A percentile compares a stretch with the other conserved stretches of the same genome.
phyloP scores from a whole-genome alignment of 2,888 invertebrate genomes.

The Callinectes sapidus region DNA sequence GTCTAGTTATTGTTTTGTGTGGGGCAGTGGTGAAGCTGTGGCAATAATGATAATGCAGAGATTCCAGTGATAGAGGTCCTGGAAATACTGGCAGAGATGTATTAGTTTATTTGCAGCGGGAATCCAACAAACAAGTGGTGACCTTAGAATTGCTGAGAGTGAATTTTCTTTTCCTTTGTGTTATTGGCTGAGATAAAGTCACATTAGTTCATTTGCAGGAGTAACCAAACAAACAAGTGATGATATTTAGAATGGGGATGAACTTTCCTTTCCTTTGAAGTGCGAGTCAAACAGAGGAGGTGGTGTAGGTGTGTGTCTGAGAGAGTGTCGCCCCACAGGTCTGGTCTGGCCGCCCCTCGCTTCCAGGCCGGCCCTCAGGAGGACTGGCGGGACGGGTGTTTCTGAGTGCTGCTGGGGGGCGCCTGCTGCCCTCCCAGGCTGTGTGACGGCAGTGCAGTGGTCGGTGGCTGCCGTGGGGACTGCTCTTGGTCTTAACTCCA shows the following conservation, averaged over 20 bases:
- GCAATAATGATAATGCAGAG: too few species aligned
- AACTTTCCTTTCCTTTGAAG: too few species aligned
- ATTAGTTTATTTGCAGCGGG: too few species aligned
- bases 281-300: background rate
- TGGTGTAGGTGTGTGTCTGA: background rate
- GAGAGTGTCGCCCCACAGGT: constrained; percentile 43
- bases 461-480: background rate
- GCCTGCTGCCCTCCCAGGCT: constrained; percentile 32
- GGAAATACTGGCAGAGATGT: background rate
- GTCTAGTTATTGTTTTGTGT: too few species aligned
- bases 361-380: constrained; percentile 57
- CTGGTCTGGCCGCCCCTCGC: constrained; percentile 56
- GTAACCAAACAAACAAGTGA: too few species aligned
- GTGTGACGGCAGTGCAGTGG: background rate
- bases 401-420: constrained; percentile 46
- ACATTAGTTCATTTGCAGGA: too few species aligned
- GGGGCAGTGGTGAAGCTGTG: too few species aligned
- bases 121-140: too few species aligned
- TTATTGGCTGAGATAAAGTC: too few species aligned
- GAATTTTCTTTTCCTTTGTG: too few species aligned
- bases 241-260: too few species aligned
- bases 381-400: constrained; percentile 65
- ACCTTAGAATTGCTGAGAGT: too few species aligned
- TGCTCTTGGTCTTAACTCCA: background rate
- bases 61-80: background rate